Conservation (phyloP, 2,888 invertebrate genomes). For the Drosophila acutilabella region DNA sequence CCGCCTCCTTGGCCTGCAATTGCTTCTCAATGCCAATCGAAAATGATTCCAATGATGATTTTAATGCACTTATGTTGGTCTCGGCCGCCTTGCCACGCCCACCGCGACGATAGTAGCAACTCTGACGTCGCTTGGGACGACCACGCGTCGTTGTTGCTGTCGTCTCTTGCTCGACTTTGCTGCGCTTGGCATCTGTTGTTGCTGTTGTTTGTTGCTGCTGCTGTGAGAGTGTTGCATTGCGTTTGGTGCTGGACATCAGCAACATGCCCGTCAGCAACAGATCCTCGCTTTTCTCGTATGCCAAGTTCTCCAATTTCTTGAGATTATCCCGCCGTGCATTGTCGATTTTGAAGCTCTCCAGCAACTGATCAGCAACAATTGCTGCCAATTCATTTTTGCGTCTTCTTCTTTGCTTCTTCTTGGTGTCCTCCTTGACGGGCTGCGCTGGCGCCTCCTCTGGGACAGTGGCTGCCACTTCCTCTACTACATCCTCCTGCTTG, state of each 20-base stretch:
- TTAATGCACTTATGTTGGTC: constrained; percentile 83
- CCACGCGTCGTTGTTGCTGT: constrained; percentile 42
- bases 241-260: constrained; percentile 84
- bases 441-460: background rate
- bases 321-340: constrained; percentile 84
- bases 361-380: constrained; percentile 84
- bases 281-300: constrained; percentile 85
- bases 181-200: constrained; percentile 32
- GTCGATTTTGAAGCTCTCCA: constrained; percentile 85
- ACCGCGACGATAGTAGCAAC: constrained; percentile 73
- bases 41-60: constrained; percentile 83
- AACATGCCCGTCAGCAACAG: constrained; percentile 83
- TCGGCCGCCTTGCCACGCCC: constrained; percentile 77
- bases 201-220: constrained; percentile 30
- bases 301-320: constrained; percentile 84
- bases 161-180: constrained; percentile 18
- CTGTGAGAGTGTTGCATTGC: constrained; percentile 72
- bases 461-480: background rate
- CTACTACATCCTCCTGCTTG: background rate
- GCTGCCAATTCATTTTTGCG: constrained; percentile 85
- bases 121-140: constrained; percentile 59
- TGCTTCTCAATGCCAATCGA: constrained; percentile 83
- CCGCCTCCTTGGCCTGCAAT: constrained; percentile 69
- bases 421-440: constrained; percentile 53
- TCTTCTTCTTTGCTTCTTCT: constrained; percentile 81